Evolutionary conservation across 2,888 invertebrate genomes (phyloP).

Genomic region (Meandrusa payeni): DNA sequence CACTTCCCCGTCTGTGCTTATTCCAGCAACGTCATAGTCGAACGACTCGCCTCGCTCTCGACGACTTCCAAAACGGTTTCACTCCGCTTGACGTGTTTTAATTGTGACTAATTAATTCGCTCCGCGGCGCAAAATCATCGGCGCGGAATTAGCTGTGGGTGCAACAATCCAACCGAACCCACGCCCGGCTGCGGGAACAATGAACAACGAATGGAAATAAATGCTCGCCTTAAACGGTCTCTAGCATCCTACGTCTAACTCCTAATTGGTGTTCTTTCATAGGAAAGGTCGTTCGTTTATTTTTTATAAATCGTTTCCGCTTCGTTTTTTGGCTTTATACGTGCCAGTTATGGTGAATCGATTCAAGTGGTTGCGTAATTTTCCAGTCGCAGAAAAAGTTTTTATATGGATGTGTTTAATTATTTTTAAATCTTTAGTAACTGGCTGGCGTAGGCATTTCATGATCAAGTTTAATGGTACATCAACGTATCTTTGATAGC

Average conservation of each 20-base stretch:
- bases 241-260: slow-evolving; percentile 18
- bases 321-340: slow-evolving; percentile 11
- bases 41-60: slow-evolving; percentile 2
- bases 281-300: slow-evolving; percentile 13
- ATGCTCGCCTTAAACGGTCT: slow-evolving; percentile 20
- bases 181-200: slow-evolving; percentile 18
- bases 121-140: slow-evolving; percentile 58
- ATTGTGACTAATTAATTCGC: slow-evolving; percentile 63
- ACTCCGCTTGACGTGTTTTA: slow-evolving; percentile 40
- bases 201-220: slow-evolving; percentile 19
- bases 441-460: slow-evolving; percentile 2
- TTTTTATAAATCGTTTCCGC: slow-evolving; percentile 18
- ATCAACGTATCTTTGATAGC: no score
- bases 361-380: slow-evolving; percentile 12
- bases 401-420: slow-evolving; percentile 11
- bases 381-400: slow-evolving; percentile 1
- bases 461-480: no score
- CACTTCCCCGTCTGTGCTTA: not conserved
- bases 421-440: no score
- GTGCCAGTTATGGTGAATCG: slow-evolving; percentile 10
- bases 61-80: slow-evolving; percentile 37
- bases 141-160: slow-evolving; percentile 28
- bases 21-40: slow-evolving; percentile 5
- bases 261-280: slow-evolving; percentile 19
- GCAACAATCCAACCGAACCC: slow-evolving; percentile 22